Evolutionary conservation across 2,888 invertebrate genomes (phyloP), one percentile per base, ranked within the genome.

Genomic region (Patella ulyssiponensis): DNA sequence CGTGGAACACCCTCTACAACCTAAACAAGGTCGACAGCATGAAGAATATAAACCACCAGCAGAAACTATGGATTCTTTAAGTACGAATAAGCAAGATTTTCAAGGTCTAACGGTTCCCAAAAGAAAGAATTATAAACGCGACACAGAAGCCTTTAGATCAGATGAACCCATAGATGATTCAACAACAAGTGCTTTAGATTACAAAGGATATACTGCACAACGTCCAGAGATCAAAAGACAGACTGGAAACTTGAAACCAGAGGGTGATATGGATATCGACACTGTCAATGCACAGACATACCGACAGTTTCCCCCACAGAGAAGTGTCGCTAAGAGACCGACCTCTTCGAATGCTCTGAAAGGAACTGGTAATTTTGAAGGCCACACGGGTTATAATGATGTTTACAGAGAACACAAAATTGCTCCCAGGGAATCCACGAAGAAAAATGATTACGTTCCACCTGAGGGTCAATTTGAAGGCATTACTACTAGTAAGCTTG

Each of bases 331-430:
- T 23, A 23, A 15, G 11, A 64, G 23, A 23, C 64, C 64, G 4
- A 64, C 20, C 0, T 44, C 44, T 1, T 20, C 20, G 23, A 23
- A 64, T 64, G 64, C 64, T 23, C 23, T 64, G 64, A 64, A 78
- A 72, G 86, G 87, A 23, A 83, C 84, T 23, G 84, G 79, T 51
- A 90, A 89, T 23, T 88, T 91, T 73, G 84, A 86, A 71, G 87
- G 80, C 51, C 71, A 77, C 27, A 91, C 90, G 17, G 87, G 86
- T 64, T 90, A 91, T 82, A 83, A 85, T n/a, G 85, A 87, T 5
- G 83, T 86, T 5, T 91, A 84, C 79, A 83, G 86, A 64, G 83
- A 84, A 75, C 86, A 90, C 79, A 86, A 87, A 9, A 71, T 90
- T 33, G 85, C 84, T 33, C 78, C 79, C 12, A 84, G 83, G 70